Evolutionary conservation across 2,888 invertebrate species (phyloP), one percentile per base, ranked within the genome.

Genomic region (Drosophila kuntzei): DNA sequence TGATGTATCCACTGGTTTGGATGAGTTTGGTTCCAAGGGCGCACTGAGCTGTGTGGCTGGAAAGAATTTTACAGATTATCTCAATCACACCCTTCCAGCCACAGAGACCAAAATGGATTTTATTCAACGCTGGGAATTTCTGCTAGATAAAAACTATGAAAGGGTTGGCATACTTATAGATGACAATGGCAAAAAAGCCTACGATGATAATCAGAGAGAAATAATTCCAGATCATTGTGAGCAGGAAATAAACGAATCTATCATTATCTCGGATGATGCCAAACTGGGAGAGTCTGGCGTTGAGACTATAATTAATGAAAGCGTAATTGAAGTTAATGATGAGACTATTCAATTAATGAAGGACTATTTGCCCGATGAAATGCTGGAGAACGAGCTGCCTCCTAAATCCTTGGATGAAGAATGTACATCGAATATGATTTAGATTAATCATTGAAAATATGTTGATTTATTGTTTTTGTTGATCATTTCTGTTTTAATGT

Each of bases 1-100:
- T 43, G 82, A 83, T 46, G 84, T 83, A 0, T 66, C 80, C 2
- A 27, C 9, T 2, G 68, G 71, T 22, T 6, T 36, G 1, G 11
- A 16, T 0, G 61, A 71, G 14, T 87, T 78, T 7, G 71, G 62
- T 2, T 3, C 62, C 0, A 43, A 37, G 0, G 70, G 71, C 5
- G 34, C 51, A 0, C 6, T 83, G 2, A 25, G 41, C 12, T 58
- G 55, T 49, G 58, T 84, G 22, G 71, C 82, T 0, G 82, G 82
- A 0, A 65, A 18, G 4, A 66, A 76, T 22, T 71, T 82, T 22
- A 66, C 69, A 6, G n/a, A 59, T 0, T 83, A 80, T 47, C 39
- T 82, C 0, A n/a, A 51, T 3, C 14, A 20, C 0, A 37, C 62
- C 1, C 11, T 51, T 1, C 9, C 25, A 12, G 6, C 1, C 14